phyloP scores from a whole-genome alignment of 2,797 vertebrate species.

The Scolopax bukidnonensis region DNA sequence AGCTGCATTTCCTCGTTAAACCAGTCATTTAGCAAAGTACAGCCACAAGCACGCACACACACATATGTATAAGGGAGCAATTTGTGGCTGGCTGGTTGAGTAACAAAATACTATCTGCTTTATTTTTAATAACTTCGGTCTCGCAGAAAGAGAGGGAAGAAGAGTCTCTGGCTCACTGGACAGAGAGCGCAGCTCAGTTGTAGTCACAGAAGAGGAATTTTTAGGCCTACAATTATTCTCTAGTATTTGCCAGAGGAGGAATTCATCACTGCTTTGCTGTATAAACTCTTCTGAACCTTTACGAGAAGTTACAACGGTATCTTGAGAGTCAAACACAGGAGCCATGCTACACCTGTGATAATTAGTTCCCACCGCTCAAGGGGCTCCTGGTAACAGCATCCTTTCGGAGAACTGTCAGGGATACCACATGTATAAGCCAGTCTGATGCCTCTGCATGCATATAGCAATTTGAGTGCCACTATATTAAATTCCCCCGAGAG shows the following conservation, averaged over 20 bases:
- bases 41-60: slow-evolving; percentile 59
- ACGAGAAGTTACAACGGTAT: neutral
- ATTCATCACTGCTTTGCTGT: slow-evolving; percentile 5
- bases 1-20: slow-evolving; percentile 34
- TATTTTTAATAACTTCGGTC: neutral
- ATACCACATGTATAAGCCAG: slow-evolving; percentile 67
- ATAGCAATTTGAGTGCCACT: slow-evolving; percentile 68
- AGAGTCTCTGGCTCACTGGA: neutral
- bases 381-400: slow-evolving; percentile 56
- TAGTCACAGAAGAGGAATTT: slow-evolving; percentile 30
- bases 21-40: neutral
- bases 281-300: slow-evolving; percentile 19
- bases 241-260: slow-evolving; percentile 26
- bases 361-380: neutral
- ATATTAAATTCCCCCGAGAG: slow-evolving; percentile 70
- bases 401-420: slow-evolving; percentile 50
- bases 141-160: neutral
- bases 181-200: neutral
- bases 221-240: neutral
- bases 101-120: slow-evolving; percentile 15
- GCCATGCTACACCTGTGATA: slow-evolving; percentile 62
- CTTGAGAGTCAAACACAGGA: slow-evolving; percentile 62
- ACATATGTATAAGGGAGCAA: slow-evolving; percentile 12
- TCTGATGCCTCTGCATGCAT: slow-evolving; percentile 69
- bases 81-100: slow-evolving; percentile 32